Evolutionary conservation across 1,140 invertebrate genomes (phyloP).

Genomic region (Zaprionus kolodkinae): DNA sequence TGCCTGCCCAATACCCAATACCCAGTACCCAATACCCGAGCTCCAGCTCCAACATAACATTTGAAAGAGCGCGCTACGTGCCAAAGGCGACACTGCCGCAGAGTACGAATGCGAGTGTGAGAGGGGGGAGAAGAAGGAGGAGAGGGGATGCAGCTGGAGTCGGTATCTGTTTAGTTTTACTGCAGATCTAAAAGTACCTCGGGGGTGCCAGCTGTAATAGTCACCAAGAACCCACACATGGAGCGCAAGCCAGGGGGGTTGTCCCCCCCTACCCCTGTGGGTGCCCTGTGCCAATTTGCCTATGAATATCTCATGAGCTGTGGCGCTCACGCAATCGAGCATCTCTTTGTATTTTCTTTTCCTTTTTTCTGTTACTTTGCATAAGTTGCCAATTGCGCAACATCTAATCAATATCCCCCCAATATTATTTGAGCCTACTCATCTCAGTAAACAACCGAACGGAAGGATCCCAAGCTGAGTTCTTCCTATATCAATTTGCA

Average conservation of each 20-base stretch:
- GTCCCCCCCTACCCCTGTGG: background rate
- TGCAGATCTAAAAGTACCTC: conserved; percentile 22
- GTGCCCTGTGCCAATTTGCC: conserved; percentile 28
- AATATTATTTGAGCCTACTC: background rate
- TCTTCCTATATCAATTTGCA: too few relatives aligned
- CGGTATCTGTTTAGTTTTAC: conserved; percentile 18
- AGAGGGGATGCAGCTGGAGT: background rate
- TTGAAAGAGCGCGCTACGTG: conserved; percentile 46
- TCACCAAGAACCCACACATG: background rate
- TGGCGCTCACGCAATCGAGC: conserved; percentile 42
- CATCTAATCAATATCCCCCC: conserved; percentile 54
- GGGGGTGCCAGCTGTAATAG: conserved; percentile 19
- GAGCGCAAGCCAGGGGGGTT: background rate
- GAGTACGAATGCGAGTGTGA: background rate
- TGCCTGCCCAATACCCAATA: conserved; percentile 51
- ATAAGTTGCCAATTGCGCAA: conserved; percentile 42
- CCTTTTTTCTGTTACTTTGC: conserved; percentile 33
- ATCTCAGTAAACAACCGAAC: too few relatives aligned
- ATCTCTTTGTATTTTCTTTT: conserved; percentile 1
- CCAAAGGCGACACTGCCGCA: conserved; percentile 25
- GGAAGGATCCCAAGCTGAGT: too few relatives aligned
- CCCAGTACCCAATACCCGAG: conserved; percentile 51
- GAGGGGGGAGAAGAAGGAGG: background rate
- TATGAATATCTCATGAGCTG: conserved; percentile 70
- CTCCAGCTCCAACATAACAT: conserved; percentile 47